Conservation (phyloP, 2,113 vertebrate genomes). For the Brachyistius frenatus region DNA sequence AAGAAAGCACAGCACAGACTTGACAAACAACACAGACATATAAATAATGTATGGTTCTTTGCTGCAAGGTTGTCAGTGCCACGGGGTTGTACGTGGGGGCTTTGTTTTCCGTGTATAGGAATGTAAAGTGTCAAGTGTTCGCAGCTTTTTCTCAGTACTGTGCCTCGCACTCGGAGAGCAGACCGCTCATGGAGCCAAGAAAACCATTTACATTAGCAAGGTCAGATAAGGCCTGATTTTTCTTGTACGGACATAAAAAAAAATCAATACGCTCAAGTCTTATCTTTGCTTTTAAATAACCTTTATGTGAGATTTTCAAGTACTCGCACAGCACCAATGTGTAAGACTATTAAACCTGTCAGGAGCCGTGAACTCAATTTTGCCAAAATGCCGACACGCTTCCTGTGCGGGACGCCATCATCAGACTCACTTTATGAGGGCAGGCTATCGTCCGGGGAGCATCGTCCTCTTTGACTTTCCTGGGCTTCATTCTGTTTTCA, state of each 20-base stretch:
- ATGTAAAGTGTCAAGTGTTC: neutral
- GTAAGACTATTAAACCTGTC: conserved; percentile 7
- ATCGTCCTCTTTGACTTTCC: conserved; percentile 99
- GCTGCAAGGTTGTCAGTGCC: neutral
- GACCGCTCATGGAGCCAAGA: neutral
- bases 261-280: conserved; percentile 39
- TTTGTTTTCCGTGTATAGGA: neutral
- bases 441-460: conserved; percentile 98
- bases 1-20: neutral
- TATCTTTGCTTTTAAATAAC: conserved; percentile 32
- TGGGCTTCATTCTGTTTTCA: conserved; percentile 94
- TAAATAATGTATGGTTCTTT: neutral
- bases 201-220: conserved; percentile 28
- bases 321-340: neutral
- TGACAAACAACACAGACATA: conserved; percentile 6
- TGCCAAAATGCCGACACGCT: neutral
- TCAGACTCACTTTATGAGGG: conserved; percentile 96
- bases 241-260: conserved; percentile 27
- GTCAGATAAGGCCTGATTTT: conserved; percentile 21
- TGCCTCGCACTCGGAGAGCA: no score
- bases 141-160: neutral
- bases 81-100: neutral
- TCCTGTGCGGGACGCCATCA: neutral
- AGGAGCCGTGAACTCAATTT: neutral
- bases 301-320: conserved; percentile 10